phyloP scores from a whole-genome alignment of 2,797 vertebrate genomes.

The Sebastes hopkinsi region DNA sequence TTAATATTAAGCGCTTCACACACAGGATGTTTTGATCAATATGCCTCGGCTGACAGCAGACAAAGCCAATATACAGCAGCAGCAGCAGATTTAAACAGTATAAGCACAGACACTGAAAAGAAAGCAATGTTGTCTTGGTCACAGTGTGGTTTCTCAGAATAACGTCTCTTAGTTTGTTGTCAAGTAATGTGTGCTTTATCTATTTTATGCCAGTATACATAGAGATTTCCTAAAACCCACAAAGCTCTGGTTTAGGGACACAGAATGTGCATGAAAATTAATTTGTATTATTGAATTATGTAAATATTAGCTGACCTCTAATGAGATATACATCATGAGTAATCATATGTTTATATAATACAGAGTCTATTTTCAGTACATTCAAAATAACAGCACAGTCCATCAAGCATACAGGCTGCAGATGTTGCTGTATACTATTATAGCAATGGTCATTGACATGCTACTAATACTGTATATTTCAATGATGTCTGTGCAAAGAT shows the following conservation, averaged over 20 bases:
- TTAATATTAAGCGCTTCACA: slow-evolving; percentile 59
- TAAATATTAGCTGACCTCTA: not conserved
- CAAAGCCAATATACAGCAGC: slow-evolving; percentile 41
- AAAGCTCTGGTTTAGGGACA: not conserved
- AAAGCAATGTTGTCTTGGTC: slow-evolving; percentile 2
- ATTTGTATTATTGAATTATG: not conserved
- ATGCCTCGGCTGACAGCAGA: slow-evolving; percentile 23
- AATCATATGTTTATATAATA: slow-evolving; percentile 33
- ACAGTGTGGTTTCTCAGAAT: slow-evolving; percentile 36
- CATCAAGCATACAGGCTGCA: slow-evolving; percentile 46
- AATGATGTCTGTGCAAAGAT: slow-evolving; percentile 43
- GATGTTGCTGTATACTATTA: slow-evolving; percentile 35
- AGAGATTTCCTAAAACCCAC: not conserved
- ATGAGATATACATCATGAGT: slow-evolving; percentile 7
- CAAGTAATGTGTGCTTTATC: not conserved
- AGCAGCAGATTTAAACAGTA: slow-evolving; percentile 19
- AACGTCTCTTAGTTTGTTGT: slow-evolving; percentile 12
- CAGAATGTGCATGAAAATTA: not conserved
- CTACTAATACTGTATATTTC: slow-evolving; percentile 47
- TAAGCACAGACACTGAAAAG: slow-evolving; percentile 14
- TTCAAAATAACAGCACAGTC: slow-evolving; percentile 60
- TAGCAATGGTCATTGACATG: slow-evolving; percentile 56
- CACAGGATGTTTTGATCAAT: slow-evolving; percentile 36
- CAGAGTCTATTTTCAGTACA: slow-evolving; percentile 51
- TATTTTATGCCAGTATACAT: not conserved